Base-by-base conservation (phyloP, 2,113 vertebrate genomes). In the Seriola quinqueradiata region DNA sequence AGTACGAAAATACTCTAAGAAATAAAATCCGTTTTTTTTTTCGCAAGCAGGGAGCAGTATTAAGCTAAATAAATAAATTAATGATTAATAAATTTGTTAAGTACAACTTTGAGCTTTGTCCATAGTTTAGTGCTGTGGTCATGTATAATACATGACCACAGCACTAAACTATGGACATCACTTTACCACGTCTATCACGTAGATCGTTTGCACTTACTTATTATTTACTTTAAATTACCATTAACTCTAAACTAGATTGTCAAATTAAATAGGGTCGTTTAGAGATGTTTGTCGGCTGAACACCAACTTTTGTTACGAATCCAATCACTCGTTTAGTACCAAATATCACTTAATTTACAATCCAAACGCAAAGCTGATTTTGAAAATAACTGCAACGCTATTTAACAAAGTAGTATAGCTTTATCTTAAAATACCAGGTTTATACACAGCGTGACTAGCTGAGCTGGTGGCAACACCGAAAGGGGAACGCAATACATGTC, bases 401-500 rank as follows among this genome's bases (percentile, higher is more conserved):
- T 46, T 44, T 42, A 21, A 81, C 13, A 40, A 65, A 16, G 21
- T 80, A 32, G 32, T 32, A 61, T 25, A 28, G n/a, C 55, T 78
- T 60, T 28, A 32, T 57, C 52, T 67, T 1, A 42, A 70, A 82
- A 61, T 16, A 32, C 42, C 44, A 60, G 36, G 52, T 71, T 66
- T 25, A 32, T 52, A 52, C 34, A 63, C 7, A 63, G 65, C 28
- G 68, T 77, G 61, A 82, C 80, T 58, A 36, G 52, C 82, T 87
- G 82, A 90, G 70, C 69, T 85, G 77, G 69, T 81, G 71, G 81
- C 72, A 68, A 77, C 23, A 85, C 71, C 17, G n/a, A 73, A 66
- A 66, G 16, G 32, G 28, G 14, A 60, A 72, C 60, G 42, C 46
- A 80, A 19, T 25, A 23, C 55, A 23, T 32, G 3, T 44, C 8